Percentiles rank a stretch among this genome's conserved stretches.
Conservation (phyloP, 2,113 vertebrate species). For the Mirza zaza region DNA sequence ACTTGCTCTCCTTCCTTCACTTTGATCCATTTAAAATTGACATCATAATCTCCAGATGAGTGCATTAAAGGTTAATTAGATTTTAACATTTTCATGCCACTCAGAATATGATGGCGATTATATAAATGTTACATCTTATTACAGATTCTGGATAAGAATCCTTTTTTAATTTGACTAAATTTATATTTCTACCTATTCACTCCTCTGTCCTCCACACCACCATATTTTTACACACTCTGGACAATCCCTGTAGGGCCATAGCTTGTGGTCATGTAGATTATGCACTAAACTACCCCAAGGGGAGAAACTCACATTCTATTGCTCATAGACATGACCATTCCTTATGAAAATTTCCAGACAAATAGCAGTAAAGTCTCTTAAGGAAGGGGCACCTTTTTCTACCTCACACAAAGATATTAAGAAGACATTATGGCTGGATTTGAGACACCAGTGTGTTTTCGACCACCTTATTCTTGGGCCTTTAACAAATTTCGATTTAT, state of each 20-base stretch:
- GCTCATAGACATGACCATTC: background rate
- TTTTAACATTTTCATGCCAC: conserved; percentile 63
- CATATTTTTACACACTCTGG: background rate
- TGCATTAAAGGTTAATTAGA: conserved; percentile 70
- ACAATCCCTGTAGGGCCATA: background rate
- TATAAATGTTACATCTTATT: conserved; percentile 59
- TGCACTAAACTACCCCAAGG: background rate
- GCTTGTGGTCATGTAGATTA: background rate
- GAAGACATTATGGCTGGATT: background rate
- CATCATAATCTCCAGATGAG: conserved; percentile 57
- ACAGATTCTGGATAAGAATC: conserved; percentile 61
- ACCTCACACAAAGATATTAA: background rate
- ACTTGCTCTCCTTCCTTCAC: conserved; percentile 13
- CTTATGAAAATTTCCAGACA: background rate
- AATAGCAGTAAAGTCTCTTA: background rate
- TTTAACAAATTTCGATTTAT: conserved; percentile 1
- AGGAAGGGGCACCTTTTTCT: background rate
- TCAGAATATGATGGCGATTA: conserved; percentile 51
- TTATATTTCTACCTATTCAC: background rate
- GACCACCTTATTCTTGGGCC: background rate
- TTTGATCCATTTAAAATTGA: conserved; percentile 56
- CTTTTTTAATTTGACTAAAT: conserved; percentile 48
- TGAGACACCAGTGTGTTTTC: background rate
- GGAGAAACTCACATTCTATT: background rate
- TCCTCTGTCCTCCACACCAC: background rate